Evolutionary conservation across 2,113 vertebrate genomes (phyloP).

Genomic region (Lycocorax pyrrhopterus): DNA sequence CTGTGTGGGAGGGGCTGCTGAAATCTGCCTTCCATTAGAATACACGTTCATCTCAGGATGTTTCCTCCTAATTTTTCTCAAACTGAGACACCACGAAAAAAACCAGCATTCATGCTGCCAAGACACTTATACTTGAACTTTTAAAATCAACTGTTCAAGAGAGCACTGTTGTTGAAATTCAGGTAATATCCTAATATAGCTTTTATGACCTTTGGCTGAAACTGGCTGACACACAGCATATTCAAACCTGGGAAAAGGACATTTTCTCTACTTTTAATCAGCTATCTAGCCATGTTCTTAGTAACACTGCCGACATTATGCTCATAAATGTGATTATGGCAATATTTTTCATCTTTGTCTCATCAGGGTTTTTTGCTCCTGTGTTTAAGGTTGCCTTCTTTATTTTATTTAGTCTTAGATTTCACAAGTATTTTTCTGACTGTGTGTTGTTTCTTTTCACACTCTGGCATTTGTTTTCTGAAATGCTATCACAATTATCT

Average conservation of each 20-base stretch:
- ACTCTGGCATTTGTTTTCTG: not conserved
- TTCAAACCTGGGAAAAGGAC: not conserved
- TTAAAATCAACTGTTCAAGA: not conserved
- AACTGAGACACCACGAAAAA: not conserved
- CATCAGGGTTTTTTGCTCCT: not conserved
- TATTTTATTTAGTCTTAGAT: not conserved
- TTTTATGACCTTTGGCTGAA: not conserved
- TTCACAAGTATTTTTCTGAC: not conserved
- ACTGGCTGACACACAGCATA: not conserved
- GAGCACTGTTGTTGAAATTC: not conserved
- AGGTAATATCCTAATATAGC: not conserved
- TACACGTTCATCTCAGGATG: not conserved
- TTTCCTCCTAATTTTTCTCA: not conserved
- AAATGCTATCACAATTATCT: not conserved
- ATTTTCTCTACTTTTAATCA: not conserved
- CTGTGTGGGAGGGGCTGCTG: not conserved
- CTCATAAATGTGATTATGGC: not conserved
- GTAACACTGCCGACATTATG: not conserved
- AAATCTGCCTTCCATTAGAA: not conserved
- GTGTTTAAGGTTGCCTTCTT: not conserved
- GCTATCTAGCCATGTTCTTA: rapidly evolving
- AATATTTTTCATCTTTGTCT: not conserved
- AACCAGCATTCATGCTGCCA: rapidly evolving
- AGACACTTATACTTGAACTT: not conserved
- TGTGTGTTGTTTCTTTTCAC: not conserved